phyloP scores from a whole-genome alignment of 2,113 vertebrate genomes.

The Fregata magnificens region DNA sequence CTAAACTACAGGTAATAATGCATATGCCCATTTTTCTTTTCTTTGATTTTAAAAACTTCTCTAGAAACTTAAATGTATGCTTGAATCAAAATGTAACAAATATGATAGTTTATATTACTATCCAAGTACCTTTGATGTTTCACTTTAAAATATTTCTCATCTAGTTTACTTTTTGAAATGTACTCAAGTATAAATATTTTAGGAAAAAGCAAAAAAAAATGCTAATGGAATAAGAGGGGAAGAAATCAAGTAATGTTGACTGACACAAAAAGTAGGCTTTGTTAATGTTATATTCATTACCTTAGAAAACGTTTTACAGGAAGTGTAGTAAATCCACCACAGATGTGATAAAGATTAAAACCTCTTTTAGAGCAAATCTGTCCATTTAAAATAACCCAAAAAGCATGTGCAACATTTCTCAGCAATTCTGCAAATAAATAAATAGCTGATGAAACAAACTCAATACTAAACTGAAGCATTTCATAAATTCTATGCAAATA shows the following conservation, averaged over 20 bases:
- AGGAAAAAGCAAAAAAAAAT: neutral
- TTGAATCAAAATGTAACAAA: neutral
- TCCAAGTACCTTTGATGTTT: neutral
- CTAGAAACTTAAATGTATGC: neutral
- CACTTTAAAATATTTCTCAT: neutral
- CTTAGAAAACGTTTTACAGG: neutral
- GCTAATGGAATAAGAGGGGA: neutral
- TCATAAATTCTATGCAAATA: neutral
- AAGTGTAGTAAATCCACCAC: constrained; percentile 33
- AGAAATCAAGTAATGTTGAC: neutral
- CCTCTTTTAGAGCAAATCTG: constrained; percentile 25
- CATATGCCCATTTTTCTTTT: neutral
- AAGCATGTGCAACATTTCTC: constrained; percentile 18
- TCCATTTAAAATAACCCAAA: constrained; percentile 46
- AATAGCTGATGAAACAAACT: constrained; percentile 2
- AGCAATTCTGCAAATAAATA: constrained; percentile 4
- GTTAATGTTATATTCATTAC: constrained; percentile 15
- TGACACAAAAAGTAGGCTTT: constrained; percentile 3
- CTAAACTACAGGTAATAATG: neutral
- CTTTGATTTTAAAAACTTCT: neutral
- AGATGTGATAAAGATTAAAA: constrained; percentile 53
- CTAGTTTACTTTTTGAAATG: neutral
- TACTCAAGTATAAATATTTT: neutral
- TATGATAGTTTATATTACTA: neutral
- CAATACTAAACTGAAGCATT: neutral